A percentile compares a stretch with the other conserved stretches of the same genome.
phyloP scores from a whole-genome alignment of 2,797 vertebrate genomes.

The Acipenser ruthenus region DNA sequence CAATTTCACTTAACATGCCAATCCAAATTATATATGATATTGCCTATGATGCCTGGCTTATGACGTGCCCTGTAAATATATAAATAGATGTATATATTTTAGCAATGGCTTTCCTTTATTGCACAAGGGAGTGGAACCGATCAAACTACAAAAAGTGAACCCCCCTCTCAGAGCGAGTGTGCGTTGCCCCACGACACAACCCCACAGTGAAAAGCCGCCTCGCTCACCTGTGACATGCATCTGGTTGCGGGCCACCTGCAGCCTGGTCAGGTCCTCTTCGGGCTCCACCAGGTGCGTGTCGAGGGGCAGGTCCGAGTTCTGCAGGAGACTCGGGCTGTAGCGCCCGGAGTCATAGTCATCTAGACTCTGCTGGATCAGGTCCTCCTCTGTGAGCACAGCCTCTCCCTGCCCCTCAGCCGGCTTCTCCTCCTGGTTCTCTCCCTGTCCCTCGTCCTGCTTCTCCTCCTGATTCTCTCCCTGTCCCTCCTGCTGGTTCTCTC shows the following conservation, averaged over 20 bases:
- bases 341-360: slow-evolving; percentile 86
- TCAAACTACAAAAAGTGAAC: no score
- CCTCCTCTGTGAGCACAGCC: slow-evolving; percentile 89
- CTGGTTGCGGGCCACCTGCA: slow-evolving; percentile 77
- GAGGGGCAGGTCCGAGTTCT: slow-evolving; percentile 75
- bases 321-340: slow-evolving; percentile 84
- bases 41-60: no score
- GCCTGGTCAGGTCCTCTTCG: slow-evolving; percentile 75
- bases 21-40: no score
- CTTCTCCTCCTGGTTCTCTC: slow-evolving; percentile 20
- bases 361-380: slow-evolving; percentile 93
- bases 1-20: no score
- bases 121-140: no score
- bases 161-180: no score
- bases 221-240: slow-evolving; percentile 82
- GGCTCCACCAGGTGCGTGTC: slow-evolving; percentile 78
- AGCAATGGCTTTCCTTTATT: no score
- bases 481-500: slow-evolving; percentile 29
- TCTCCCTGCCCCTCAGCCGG: slow-evolving; percentile 60
- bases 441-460: slow-evolving; percentile 36
- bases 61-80: no score
- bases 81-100: no score
- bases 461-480: slow-evolving; percentile 31
- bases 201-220: no score
- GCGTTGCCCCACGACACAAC: no score